Evolutionary conservation across 2,797 vertebrate species (phyloP).

Genomic region (Coendou prehensilis): DNA sequence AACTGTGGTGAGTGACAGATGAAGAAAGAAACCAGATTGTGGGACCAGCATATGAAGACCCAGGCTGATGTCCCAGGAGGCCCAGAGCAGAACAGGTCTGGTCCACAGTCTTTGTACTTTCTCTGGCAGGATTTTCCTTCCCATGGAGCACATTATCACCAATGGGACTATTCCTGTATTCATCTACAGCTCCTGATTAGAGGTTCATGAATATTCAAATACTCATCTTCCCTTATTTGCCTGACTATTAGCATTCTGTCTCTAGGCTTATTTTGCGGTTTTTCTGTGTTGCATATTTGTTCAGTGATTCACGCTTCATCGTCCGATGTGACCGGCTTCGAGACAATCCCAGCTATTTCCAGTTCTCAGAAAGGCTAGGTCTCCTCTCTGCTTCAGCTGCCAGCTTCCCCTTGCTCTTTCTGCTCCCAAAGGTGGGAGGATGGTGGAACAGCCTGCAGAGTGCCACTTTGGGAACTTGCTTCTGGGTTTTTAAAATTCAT

Average conservation of each 20-base stretch:
- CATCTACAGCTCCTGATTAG: constrained; percentile 82
- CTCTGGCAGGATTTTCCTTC: constrained; percentile 61
- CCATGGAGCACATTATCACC: constrained; percentile 35
- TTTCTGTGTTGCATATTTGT: constrained; percentile 76
- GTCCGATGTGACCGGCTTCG: constrained; percentile 70
- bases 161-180: constrained; percentile 77
- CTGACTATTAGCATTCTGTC: constrained; percentile 84
- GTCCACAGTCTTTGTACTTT: constrained; percentile 6
- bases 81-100: neutral
- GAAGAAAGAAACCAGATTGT: constrained; percentile 30
- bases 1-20: neutral
- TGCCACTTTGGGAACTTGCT: constrained; percentile 36
- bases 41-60: neutral
- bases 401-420: constrained; percentile 49
- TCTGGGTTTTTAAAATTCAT: constrained; percentile 73
- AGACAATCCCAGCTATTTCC: constrained; percentile 66
- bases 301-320: constrained; percentile 74
- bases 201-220: constrained; percentile 86
- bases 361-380: constrained; percentile 40
- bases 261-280: constrained; percentile 66
- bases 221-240: constrained; percentile 83
- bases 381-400: neutral
- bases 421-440: constrained; percentile 9
- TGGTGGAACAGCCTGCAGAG: neutral
- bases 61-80: neutral